phyloP scores from a whole-genome alignment of 1,140 invertebrate genomes.

The Eriocheir sinensis region DNA sequence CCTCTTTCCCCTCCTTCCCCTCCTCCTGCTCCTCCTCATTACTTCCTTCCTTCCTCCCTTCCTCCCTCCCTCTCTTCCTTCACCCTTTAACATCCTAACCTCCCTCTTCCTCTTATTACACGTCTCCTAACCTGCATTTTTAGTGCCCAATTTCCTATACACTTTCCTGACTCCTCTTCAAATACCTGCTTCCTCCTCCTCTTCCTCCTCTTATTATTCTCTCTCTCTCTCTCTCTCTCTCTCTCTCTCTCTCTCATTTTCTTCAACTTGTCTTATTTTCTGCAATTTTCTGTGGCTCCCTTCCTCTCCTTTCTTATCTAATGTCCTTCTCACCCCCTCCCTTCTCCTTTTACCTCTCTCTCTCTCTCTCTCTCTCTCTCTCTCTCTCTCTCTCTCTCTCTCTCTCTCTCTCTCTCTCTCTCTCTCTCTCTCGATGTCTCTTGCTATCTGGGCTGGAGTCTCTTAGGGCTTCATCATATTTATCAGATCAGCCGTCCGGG shows the following conservation, averaged over 20 bases:
- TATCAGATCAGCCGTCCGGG: background rate
- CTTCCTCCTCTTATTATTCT: background rate
- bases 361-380: background rate
- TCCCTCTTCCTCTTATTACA: conserved; percentile 12
- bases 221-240: background rate
- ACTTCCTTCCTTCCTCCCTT: too few relatives aligned
- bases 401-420: background rate
- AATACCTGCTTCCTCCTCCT: background rate
- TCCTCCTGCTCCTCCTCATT: background rate
- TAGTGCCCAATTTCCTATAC: conserved; percentile 15
- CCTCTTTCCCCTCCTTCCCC: background rate
- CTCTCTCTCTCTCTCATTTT: background rate
- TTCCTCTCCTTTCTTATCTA: background rate
- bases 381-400: background rate
- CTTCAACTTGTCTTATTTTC: background rate
- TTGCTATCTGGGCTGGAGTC: background rate
- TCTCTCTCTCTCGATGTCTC: background rate
- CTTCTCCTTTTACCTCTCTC: background rate
- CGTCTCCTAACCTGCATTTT: conserved; percentile 6
- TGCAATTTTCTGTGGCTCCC: background rate
- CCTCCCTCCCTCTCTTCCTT: background rate
- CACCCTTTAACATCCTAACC: conserved; percentile 23
- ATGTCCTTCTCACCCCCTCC: too few relatives aligned
- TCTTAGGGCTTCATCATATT: background rate
- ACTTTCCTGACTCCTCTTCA: background rate